A percentile compares a stretch with the other conserved stretches of the same genome.
Conservation (phyloP, 2,888 invertebrate genomes). For the Linnaemya vulpina region DNA sequence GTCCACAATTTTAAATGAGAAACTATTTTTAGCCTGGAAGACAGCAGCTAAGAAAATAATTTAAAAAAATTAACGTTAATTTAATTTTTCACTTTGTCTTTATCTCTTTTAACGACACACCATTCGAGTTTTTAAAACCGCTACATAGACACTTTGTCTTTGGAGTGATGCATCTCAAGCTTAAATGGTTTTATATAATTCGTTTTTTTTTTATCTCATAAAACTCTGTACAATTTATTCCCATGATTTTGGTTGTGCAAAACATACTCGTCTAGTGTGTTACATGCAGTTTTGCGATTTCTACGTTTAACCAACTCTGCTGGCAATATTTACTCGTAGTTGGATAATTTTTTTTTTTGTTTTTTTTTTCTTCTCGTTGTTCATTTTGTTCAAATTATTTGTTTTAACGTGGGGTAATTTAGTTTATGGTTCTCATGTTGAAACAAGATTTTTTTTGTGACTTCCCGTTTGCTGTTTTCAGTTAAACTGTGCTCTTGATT, state of each 20-base stretch:
- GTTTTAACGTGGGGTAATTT: constrained; percentile 68
- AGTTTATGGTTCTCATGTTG: constrained; percentile 64
- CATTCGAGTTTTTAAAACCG: not conserved
- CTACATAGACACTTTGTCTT: constrained; percentile 15
- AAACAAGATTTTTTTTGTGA: constrained; percentile 51
- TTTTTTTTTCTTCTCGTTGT: constrained; percentile 20
- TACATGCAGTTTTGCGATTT: constrained; percentile 57
- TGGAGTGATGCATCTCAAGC: constrained; percentile 39
- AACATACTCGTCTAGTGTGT: constrained; percentile 57
- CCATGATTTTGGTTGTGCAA: constrained; percentile 71
- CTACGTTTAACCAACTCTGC: constrained; percentile 47
- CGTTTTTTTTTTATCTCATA: constrained; percentile 38
- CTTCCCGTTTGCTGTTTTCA: constrained; percentile 8
- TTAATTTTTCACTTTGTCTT: no score
- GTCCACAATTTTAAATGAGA: no score
- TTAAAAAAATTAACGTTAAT: no score
- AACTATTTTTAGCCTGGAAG: no score
- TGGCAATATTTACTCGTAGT: no score
- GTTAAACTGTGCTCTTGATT: constrained; percentile 63
- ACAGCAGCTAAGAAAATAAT: no score
- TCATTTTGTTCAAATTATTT: constrained; percentile 60
- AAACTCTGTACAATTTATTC: constrained; percentile 70
- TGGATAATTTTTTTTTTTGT: constrained; percentile 42
- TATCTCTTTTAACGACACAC: not conserved
- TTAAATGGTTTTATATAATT: constrained; percentile 47